Evolutionary conservation across 2,888 invertebrate genomes (phyloP).

Genomic region (Antitype chi): DNA sequence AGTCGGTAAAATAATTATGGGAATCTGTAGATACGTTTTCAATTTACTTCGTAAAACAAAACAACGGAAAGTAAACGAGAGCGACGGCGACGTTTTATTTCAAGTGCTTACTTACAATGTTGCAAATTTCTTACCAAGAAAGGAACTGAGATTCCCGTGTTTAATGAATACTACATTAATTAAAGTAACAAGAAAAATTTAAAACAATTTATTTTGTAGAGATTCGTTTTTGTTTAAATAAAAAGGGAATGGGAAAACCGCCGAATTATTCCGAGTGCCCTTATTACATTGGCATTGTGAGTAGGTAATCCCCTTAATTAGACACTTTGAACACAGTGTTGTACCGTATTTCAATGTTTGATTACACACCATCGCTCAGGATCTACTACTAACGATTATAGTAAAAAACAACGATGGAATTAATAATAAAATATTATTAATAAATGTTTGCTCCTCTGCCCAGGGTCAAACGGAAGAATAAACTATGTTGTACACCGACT

Average conservation of each 20-base stretch:
- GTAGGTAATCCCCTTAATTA: not conserved
- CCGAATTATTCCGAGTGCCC: not conserved
- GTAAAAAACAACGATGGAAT: not conserved
- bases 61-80: not conserved
- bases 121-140: not conserved
- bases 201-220: constrained; percentile 12
- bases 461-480: not conserved
- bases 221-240: not conserved
- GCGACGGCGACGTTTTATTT: not conserved
- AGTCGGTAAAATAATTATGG: not conserved
- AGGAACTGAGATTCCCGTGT: not conserved
- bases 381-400: not conserved
- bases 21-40: not conserved
- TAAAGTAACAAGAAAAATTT: not conserved
- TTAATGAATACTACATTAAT: constrained; percentile 13
- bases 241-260: not conserved
- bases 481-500: not conserved
- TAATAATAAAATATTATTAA: no score
- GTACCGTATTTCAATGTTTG: not conserved
- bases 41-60: constrained; percentile 13
- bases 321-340: no score
- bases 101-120: not conserved
- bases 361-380: not conserved
- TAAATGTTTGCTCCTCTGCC: not conserved
- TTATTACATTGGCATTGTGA: not conserved